Evolutionary conservation across 2,113 vertebrate species (phyloP).

Genomic region (Danio rerio): GRCz12tu NC_133192.1:31507001-31507500

Average conservation of each 20-base stretch:
- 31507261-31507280: not conserved
- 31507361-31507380: not conserved
- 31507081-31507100: no score
- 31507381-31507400: not conserved
- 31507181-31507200: not conserved
- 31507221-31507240: not conserved
- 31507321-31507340: constrained; percentile 7
- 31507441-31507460: not conserved
- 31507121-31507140: not conserved
- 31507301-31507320: not conserved
- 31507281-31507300: not conserved
- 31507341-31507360: constrained; percentile 58
- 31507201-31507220: not conserved
- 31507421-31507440: no score
- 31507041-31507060: no score
- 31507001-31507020: no score
- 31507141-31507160: not conserved
- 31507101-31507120: not conserved
- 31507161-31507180: not conserved
- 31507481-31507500: not conserved
- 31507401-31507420: not conserved
- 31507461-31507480: not conserved
- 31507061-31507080: no score
- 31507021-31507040: no score
- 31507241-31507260: not conserved